phyloP scores from a whole-genome alignment of 2,113 vertebrate genomes.

The Carlito syrichta region DNA sequence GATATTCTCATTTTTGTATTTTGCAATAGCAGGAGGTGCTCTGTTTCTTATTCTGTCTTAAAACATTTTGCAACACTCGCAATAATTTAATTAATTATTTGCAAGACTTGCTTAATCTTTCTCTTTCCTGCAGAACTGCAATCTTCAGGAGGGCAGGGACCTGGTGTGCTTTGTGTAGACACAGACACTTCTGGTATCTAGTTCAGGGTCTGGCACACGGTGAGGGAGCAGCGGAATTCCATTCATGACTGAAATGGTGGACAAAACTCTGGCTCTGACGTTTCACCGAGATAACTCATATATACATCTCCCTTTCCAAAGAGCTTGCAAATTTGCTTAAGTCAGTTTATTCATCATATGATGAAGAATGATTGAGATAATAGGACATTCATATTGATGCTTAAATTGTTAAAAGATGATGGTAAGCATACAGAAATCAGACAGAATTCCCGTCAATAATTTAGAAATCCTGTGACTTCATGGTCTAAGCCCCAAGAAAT shows the following conservation, averaged over 20 bases:
- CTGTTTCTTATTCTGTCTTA: neutral
- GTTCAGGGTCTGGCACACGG: neutral
- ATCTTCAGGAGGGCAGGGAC: neutral
- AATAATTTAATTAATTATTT: neutral
- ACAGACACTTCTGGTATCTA: neutral
- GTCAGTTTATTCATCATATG: neutral
- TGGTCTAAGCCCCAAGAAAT: neutral
- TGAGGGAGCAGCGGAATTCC: no score
- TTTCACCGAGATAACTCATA: neutral
- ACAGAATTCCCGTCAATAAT: neutral
- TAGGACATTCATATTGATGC: neutral
- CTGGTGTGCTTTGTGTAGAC: neutral
- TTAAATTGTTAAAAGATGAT: neutral
- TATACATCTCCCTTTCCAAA: neutral
- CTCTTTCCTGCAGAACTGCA: neutral
- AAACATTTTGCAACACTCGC: neutral
- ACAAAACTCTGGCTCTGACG: neutral
- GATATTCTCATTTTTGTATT: neutral
- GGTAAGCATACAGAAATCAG: neutral
- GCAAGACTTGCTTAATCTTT: neutral
- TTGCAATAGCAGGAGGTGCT: neutral
- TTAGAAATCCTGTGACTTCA: neutral
- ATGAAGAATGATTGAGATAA: neutral
- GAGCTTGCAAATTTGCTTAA: neutral
- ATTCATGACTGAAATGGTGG: neutral